Percentiles rank a stretch among this genome's conserved stretches.
Evolutionary conservation across 1,140 invertebrate genomes (phyloP).

Genomic region (Batillaria attramentaria): DNA sequence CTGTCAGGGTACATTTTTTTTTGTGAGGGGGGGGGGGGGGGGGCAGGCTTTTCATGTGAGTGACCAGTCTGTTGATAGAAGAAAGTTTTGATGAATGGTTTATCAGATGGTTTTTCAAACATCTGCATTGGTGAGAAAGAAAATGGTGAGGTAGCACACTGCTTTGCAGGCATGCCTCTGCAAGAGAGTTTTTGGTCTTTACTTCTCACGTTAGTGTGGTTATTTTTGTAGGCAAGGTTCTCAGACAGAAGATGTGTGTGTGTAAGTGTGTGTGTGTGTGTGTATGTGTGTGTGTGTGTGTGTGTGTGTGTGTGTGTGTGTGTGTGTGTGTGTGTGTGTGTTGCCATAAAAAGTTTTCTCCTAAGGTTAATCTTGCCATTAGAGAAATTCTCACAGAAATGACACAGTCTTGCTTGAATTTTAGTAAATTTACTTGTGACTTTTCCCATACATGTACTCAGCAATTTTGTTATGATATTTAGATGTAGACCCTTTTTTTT

Average conservation of each 20-base stretch:
- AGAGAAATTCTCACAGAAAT: too few relatives aligned
- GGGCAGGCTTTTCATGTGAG: too few relatives aligned
- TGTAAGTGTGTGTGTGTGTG: neutral
- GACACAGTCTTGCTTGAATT: too few relatives aligned
- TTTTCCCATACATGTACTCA: too few relatives aligned
- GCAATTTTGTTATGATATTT: neutral
- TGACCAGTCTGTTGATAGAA: neutral
- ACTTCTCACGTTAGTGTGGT: neutral
- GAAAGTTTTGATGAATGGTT: neutral
- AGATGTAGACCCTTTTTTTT: neutral
- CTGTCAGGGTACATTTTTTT: too few relatives aligned
- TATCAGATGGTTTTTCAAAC: neutral
- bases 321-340: neutral
- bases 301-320: neutral
- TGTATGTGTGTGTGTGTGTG: neutral
- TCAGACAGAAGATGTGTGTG: neutral
- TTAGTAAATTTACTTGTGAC: too few relatives aligned
- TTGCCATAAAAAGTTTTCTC: too few relatives aligned
- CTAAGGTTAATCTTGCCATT: too few relatives aligned
- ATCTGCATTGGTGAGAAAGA: neutral
- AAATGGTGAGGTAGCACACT: neutral
- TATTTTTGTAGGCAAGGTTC: neutral
- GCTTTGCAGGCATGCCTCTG: neutral
- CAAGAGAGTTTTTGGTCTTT: neutral
- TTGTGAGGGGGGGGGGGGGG: too few relatives aligned